These are phyloP conservation scores for Hoplostethus mediterraneus DNA, from an alignment of 2,797 vertebrate species.

Conservation along the genomic window DNA sequence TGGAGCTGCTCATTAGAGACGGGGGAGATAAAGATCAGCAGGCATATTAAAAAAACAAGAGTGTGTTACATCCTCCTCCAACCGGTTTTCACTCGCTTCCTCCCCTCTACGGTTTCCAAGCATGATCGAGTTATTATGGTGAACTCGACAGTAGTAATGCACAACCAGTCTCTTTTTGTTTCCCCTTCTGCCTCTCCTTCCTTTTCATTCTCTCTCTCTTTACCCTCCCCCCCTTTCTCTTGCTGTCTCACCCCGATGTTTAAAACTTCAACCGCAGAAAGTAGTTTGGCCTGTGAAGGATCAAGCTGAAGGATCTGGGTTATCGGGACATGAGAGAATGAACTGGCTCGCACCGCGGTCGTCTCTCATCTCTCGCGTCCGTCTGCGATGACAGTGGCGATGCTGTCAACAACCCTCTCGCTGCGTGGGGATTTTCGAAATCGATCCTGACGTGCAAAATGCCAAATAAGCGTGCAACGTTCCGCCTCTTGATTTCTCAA, in stretches of 20 bases:
- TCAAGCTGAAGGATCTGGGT: conserved; percentile 18
- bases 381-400: neutral
- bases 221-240: neutral
- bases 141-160: conserved; percentile 7
- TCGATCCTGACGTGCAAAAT: no score
- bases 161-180: conserved; percentile 4
- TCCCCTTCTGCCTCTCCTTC: neutral
- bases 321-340: neutral
- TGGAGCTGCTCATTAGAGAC: conserved; percentile 48
- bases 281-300: conserved; percentile 25
- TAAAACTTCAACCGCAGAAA: conserved; percentile 30
- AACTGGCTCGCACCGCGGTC: no score
- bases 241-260: conserved; percentile 42
- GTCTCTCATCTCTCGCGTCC: no score
- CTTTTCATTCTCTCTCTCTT: no score
- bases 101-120: neutral
- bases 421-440: neutral
- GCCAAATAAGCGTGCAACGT: no score
- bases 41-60: conserved; percentile 45
- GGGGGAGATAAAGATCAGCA: conserved; percentile 54
- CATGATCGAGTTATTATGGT: conserved; percentile 6
- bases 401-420: neutral
- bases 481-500: neutral
- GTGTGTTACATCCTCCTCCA: conserved; percentile 34
- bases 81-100: conserved; percentile 35